Conservation (phyloP, 2,888 invertebrate species). For the Mythimna lalbum region DNA sequence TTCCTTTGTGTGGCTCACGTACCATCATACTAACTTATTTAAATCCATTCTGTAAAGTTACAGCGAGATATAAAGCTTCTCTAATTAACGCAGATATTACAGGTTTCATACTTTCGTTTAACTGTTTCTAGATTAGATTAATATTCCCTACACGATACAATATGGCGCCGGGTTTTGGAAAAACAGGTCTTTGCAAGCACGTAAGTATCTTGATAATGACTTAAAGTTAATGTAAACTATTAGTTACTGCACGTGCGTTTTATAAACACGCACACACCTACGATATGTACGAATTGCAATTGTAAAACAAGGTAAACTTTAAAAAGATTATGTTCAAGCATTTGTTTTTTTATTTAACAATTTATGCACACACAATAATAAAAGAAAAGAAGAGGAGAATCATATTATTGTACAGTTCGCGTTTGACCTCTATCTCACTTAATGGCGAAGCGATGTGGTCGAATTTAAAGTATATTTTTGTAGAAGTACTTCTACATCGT, state of each 20-base stretch:
- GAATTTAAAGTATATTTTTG: too few species aligned
- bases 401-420: too few species aligned
- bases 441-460: too few species aligned
- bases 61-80: constrained; percentile 8
- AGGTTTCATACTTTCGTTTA: constrained; percentile 7
- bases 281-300: neutral
- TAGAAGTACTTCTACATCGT: too few species aligned
- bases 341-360: too few species aligned
- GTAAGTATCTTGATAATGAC: constrained; percentile 32
- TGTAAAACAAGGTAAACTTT: neutral
- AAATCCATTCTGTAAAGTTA: constrained; percentile 22
- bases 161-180: constrained; percentile 6
- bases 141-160: constrained; percentile 29
- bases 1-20: constrained; percentile 35
- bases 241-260: constrained; percentile 4
- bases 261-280: neutral
- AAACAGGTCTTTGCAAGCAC: constrained; percentile 24
- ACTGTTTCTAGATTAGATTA: constrained; percentile 26
- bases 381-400: too few species aligned
- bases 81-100: constrained; percentile 32
- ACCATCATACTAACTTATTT: constrained; percentile 30
- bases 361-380: too few species aligned
- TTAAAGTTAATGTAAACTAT: constrained; percentile 16
- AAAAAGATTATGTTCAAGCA: too few species aligned
- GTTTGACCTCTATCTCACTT: too few species aligned